Evolutionary conservation across 2,113 vertebrate species (phyloP).

Genomic region (Acinonyx jubatus): DNA sequence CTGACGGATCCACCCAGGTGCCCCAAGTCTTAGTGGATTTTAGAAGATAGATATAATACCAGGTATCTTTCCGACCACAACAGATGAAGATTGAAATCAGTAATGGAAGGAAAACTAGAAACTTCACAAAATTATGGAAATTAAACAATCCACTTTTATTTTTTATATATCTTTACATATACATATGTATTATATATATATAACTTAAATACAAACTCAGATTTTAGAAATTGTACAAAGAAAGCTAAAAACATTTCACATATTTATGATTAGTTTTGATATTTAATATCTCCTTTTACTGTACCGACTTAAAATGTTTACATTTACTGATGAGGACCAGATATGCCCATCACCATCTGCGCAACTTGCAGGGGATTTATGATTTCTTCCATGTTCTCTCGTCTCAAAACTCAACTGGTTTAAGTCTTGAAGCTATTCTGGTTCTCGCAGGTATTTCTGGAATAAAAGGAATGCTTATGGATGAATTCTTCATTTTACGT

Average conservation of each 20-base stretch:
- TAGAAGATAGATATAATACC: background rate
- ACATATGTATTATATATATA: background rate
- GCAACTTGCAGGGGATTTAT: background rate
- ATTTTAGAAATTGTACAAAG: background rate
- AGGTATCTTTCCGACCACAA: background rate
- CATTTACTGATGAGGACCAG: background rate
- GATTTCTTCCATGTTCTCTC: background rate
- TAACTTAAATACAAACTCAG: background rate
- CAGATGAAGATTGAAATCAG: background rate
- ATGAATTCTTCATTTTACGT: slow-evolving; percentile 86
- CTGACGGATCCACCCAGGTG: too few species aligned
- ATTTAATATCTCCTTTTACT: background rate
- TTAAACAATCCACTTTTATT: background rate
- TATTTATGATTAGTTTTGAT: background rate
- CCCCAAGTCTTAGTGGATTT: too few species aligned
- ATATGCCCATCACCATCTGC: background rate
- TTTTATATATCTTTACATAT: background rate
- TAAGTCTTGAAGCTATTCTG: slow-evolving; percentile 83
- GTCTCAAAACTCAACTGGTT: background rate
- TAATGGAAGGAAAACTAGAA: background rate
- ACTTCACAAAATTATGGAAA: background rate
- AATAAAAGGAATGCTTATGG: slow-evolving; percentile 79
- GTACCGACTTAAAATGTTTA: background rate
- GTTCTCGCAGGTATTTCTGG: slow-evolving; percentile 88
- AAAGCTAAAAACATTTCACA: background rate